Evolutionary conservation across 2,888 invertebrate species (phyloP).

Genomic region (Caenorhabditis wallacei): DNA sequence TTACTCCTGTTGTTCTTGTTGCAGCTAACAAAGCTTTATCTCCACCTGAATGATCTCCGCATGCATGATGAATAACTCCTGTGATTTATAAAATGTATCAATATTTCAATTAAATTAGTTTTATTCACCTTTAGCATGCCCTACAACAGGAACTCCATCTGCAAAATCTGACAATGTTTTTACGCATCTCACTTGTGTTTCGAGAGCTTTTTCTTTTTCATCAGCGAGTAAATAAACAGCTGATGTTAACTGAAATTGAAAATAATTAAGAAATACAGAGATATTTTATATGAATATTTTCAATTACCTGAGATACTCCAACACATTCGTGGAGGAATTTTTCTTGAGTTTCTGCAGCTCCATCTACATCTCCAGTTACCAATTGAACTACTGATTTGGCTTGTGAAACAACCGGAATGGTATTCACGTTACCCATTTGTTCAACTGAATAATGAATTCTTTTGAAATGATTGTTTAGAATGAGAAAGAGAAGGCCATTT

Average conservation of each 20-base stretch:
- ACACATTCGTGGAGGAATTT: slow-evolving; percentile 16
- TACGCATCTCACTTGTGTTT: slow-evolving; percentile 13
- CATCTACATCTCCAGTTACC: neutral
- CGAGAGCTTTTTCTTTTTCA: slow-evolving; percentile 1
- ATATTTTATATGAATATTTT: too few species aligned
- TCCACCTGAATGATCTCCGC: slow-evolving; percentile 19
- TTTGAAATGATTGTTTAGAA: neutral
- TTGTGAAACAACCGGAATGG: slow-evolving; percentile 18
- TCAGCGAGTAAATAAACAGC: neutral
- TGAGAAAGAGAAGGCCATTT: neutral
- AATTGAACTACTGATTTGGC: slow-evolving; percentile 13
- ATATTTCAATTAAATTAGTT: neutral
- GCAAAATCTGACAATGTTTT: slow-evolving; percentile 12
- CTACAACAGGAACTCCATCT: slow-evolving; percentile 16
- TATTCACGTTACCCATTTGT: slow-evolving; percentile 11
- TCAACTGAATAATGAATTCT: neutral
- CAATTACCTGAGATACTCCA: slow-evolving; percentile 13
- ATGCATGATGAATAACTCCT: slow-evolving; percentile 6
- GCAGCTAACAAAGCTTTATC: slow-evolving; percentile 4
- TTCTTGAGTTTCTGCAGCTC: slow-evolving; percentile 19
- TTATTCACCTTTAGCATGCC: slow-evolving; percentile 2
- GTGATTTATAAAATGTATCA: neutral
- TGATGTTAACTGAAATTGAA: neutral
- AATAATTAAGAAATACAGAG: too few species aligned
- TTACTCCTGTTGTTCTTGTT: slow-evolving; percentile 23